A percentile compares a stretch with the other conserved stretches of the same genome.
phyloP scores from a whole-genome alignment of 2,113 vertebrate species.

The Lichenostomus cassidix region DNA sequence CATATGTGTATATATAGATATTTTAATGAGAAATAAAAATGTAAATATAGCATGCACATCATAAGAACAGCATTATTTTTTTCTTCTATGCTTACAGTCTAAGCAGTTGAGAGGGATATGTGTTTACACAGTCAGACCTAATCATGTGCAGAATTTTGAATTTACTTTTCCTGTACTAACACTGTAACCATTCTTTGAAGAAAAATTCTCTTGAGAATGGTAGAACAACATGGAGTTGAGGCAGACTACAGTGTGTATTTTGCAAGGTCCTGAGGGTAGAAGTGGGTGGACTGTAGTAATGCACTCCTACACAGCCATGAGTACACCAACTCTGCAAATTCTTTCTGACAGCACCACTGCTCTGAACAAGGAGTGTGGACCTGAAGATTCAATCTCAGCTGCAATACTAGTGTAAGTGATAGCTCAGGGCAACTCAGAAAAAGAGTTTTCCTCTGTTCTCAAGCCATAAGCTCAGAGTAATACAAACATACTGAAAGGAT shows the following conservation, averaged over 20 bases:
- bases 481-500: background rate
- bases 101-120: background rate
- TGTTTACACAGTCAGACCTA: conserved; percentile 4
- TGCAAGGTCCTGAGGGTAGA: background rate
- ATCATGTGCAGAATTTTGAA: conserved; percentile 19
- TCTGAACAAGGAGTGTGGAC: background rate
- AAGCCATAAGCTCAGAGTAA: background rate
- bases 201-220: background rate
- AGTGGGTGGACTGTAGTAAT: conserved; percentile 24
- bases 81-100: background rate
- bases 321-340: conserved; percentile 1
- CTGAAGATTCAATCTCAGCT: background rate
- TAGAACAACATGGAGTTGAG: background rate
- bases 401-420: background rate
- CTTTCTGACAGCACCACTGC: background rate
- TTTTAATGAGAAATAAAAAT: conserved; percentile 29
- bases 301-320: background rate
- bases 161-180: background rate
- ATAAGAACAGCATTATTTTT: background rate
- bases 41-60: background rate
- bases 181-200: background rate
- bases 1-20: background rate
- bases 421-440: background rate
- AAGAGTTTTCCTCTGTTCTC: background rate
- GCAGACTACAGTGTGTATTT: background rate